Conservation (phyloP, 2,888 invertebrate species). For the Pristionchus japonicus region DNA sequence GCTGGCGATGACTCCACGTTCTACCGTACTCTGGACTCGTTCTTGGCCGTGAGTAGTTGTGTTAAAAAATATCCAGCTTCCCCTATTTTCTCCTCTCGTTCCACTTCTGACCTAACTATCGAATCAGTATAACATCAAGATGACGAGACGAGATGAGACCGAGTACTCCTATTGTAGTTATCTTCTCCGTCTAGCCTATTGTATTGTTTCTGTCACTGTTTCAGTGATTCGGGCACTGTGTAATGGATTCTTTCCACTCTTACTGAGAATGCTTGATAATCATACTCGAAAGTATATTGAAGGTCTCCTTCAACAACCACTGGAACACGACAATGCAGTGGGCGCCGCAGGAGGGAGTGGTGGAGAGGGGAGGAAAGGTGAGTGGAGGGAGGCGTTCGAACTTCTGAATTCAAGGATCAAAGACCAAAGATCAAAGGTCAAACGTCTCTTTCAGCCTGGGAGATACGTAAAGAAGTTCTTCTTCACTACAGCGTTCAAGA, state of each 20-base stretch:
- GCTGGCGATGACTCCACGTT: constrained; percentile 68
- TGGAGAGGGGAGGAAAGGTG: background rate
- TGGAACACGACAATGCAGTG: constrained; percentile 71
- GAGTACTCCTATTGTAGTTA: no score
- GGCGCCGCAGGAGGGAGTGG: constrained; percentile 49
- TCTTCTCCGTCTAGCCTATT: no score
- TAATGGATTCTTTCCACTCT: no score
- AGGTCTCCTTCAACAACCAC: constrained; percentile 73
- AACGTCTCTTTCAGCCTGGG: constrained; percentile 55
- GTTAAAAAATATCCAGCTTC: no score
- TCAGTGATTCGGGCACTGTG: no score
- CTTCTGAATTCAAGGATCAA: no score
- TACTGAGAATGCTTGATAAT: no score
- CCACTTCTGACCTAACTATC: background rate
- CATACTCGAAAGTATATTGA: no score
- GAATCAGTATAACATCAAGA: background rate
- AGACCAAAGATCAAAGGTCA: constrained; percentile 1
- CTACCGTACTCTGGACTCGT: constrained; percentile 70
- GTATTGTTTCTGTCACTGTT: no score
- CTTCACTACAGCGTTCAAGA: constrained; percentile 74
- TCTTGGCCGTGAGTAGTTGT: constrained; percentile 57
- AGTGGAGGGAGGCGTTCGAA: no score
- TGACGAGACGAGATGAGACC: no score
- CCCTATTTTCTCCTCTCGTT: background rate
- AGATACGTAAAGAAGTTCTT: constrained; percentile 71